Base-by-base conservation (phyloP, 2,888 invertebrate genomes). In the Rhagophthalmus giganteus region DNA sequence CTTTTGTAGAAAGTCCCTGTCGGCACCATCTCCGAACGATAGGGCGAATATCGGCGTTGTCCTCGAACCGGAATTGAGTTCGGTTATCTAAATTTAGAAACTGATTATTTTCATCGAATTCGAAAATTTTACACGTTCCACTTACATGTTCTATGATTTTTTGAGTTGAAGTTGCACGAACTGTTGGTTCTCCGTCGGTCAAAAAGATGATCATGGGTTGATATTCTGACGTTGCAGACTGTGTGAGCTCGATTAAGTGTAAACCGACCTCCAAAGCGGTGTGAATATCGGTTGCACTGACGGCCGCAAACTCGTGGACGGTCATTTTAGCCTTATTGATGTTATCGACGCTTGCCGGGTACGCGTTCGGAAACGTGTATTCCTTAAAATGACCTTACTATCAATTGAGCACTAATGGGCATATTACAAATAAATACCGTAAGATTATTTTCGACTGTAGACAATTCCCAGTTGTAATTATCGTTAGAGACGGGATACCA, bases 1-100 rank as follows among this genome's bases (percentile, higher is more conserved):
- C 65, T 81, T 82, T 62, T 83, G 81, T 12, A 89, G 71, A 69
- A 88, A 84, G 7, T 24, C 7, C 7, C 24, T 24, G 7, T 24
- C 7, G 7, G 7, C 24, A 24, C 5, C 24, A 6, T 24, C 5
- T 24, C 24, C 24, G 7, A 24, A 24, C 7, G 24, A 24, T 24
- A 24, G 7, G 24, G 24, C 24, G 24, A 6, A 24, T 6, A 24
- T 24, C 7, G 24, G 7, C 7, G 24, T 24, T 24, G 5, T 24
- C 24, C 24, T 24, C 5, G 5, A 5, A 24, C 7, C 24, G 5
- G 7, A 5, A 7, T 24, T 24, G 7, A 6, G 7, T 7, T 24
- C 24, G 24, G 5, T 6, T 24, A 24, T 24, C 24, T 24, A 6
- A 5, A 24, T n/a, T n/a, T 6, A 24, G 7, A 24, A 24, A 24